Conservation (phyloP, 2,888 invertebrate genomes). For the Taenaris catops region DNA sequence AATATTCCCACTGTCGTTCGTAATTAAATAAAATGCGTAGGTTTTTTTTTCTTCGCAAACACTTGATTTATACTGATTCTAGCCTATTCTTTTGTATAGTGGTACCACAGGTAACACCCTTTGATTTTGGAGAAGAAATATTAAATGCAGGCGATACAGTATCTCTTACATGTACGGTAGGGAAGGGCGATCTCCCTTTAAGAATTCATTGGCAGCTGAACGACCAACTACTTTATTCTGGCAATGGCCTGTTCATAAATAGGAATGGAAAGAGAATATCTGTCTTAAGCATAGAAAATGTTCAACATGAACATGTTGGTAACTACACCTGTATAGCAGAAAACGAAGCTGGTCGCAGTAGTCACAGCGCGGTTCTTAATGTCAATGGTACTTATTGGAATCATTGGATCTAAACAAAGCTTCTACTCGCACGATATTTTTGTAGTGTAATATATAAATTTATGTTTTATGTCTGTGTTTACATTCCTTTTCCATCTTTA, state of each 20-base stretch:
- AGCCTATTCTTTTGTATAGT: constrained; percentile 63
- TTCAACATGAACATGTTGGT: constrained; percentile 80
- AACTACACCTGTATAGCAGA: constrained; percentile 82
- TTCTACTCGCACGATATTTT: constrained; percentile 47
- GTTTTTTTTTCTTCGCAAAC: no score
- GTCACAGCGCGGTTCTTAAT: constrained; percentile 82
- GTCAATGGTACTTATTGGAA: constrained; percentile 81
- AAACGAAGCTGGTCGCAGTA: constrained; percentile 83
- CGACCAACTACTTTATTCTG: constrained; percentile 67
- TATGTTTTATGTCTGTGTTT: constrained; percentile 24
- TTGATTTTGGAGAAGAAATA: constrained; percentile 87
- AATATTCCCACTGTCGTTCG: constrained; percentile 4
- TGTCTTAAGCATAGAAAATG: constrained; percentile 82
- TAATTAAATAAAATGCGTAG: no score
- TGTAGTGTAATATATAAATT: constrained; percentile 22
- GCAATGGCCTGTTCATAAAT: constrained; percentile 79
- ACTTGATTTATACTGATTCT: no score
- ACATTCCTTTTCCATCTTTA: constrained; percentile 16
- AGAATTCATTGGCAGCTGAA: constrained; percentile 86
- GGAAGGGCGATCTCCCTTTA: constrained; percentile 85
- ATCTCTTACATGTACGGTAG: constrained; percentile 84
- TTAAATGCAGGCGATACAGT: constrained; percentile 87
- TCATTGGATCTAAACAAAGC: constrained; percentile 24
- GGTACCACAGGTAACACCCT: constrained; percentile 88
- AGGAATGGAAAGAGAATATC: constrained; percentile 83